Evolutionary conservation across 2,888 invertebrate genomes (phyloP).

Genomic region (Blastobasis lacticolella): DNA sequence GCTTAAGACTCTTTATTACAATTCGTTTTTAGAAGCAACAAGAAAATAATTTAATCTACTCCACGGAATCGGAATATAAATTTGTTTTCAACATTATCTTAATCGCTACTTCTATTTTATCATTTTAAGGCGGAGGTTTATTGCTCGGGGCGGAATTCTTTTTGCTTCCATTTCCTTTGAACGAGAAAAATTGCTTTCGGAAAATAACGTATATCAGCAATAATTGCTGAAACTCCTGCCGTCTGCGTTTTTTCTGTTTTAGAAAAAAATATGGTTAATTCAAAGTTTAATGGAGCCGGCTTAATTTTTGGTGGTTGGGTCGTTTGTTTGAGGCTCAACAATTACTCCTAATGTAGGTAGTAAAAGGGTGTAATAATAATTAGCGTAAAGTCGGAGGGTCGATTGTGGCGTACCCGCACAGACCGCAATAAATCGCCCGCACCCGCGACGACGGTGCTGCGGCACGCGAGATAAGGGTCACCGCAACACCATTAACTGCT

Average conservation of each 20-base stretch:
- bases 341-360: conserved; percentile 6
- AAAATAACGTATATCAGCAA: conserved; percentile 32
- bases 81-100: conserved; percentile 60
- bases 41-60: conserved; percentile 64
- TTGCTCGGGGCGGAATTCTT: conserved; percentile 30
- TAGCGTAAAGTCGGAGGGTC: conserved; percentile 40
- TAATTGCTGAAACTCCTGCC: conserved; percentile 18
- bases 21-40: conserved; percentile 50
- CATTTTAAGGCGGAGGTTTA: conserved; percentile 37
- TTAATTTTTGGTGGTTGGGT: conserved; percentile 12
- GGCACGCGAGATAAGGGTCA: conserved; percentile 60
- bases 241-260: conserved; percentile 17
- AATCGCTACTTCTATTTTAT: conserved; percentile 53
- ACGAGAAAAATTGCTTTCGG: conserved; percentile 26
- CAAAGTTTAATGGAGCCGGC: not conserved
- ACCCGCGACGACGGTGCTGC: conserved; percentile 39
- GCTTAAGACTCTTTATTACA: conserved; percentile 38
- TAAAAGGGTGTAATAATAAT: conserved; percentile 35
- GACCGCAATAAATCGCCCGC: conserved; percentile 57
- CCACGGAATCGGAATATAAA: conserved; percentile 57
- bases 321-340: conserved; percentile 8
- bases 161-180: conserved; percentile 34
- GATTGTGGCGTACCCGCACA: conserved; percentile 36
- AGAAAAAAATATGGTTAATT: not conserved
- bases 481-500: conserved; percentile 53